Base-by-base conservation (phyloP, 2,888 invertebrate genomes). In the Tiliacea aurago region DNA sequence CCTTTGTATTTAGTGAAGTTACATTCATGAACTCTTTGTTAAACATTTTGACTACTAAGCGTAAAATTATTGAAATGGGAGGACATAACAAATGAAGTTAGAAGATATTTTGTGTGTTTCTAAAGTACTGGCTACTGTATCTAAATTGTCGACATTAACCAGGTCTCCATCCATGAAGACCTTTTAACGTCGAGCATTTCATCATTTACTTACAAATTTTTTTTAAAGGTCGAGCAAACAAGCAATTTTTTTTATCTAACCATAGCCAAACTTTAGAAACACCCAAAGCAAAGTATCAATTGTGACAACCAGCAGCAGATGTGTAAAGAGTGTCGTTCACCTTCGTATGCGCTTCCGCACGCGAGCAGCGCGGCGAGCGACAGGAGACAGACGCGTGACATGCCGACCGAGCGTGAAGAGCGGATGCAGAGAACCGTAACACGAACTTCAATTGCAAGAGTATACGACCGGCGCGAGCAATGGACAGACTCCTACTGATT, bases 11-110 rank as follows among this genome's bases (percentile, higher is more conserved):
- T 28, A 49, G 28, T 79, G 47, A 55, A 80, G 70, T 83, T 86
- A 86, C 91, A 90, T 92, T 91, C 92, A 90, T 85, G 90, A 90
- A 90, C 91, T 89, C 92, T 85, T 76, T 87, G 92, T 92, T 93
- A 93, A 28, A 28, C 28, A 88, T 88, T 41, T 71, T 83, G 15
- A 80, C 87, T 91, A 90, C 86, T 82, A 89, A 90, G 91, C 92
- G 73, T 84, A 86, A 86, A 85, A 87, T 82, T 83, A 88, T 85
- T 86, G 75, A 83, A 87, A 86, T 87, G 81, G 80, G 83, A 84
- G 85, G 89, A 89, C 85, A 85, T 87, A 81, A 91, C 89, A 88
- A 89, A 92, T 92, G 92, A 76, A 75, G 85, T 89, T 89, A 88
- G 71, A 78, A 69, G 58, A 74, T 79, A 81, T 70, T 82, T 86